These are phyloP conservation scores for Drosophila emarginata DNA, from an alignment of 2,888 invertebrate species.

Conservation along the genomic window DNA sequence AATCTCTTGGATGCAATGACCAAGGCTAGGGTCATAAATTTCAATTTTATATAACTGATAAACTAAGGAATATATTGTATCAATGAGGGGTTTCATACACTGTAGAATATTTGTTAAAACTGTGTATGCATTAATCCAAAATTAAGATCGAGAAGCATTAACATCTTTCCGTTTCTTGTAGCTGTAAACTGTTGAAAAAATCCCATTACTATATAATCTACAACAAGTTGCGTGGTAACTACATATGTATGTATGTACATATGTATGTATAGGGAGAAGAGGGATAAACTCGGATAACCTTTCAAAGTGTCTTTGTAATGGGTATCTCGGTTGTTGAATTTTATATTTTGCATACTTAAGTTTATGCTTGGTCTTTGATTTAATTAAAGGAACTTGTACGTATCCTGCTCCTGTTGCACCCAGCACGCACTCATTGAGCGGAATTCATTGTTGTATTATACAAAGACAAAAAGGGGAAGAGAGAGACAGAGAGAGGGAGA, in stretches of 20 bases:
- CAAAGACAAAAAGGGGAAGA: conserved; percentile 17
- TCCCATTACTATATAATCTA: too few relatives aligned
- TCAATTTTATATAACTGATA: conserved; percentile 26
- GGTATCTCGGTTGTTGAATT: neutral
- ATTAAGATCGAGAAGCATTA: too few relatives aligned
- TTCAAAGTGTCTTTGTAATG: neutral
- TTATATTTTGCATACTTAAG: neutral
- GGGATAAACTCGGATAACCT: too few relatives aligned
- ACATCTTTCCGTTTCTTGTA: too few relatives aligned
- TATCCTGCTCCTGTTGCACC: neutral
- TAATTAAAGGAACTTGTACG: neutral
- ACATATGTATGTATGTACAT: too few relatives aligned
- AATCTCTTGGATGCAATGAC: conserved; percentile 3
- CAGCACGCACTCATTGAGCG: neutral
- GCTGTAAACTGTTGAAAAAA: too few relatives aligned
- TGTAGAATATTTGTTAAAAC: neutral
- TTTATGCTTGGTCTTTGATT: neutral
- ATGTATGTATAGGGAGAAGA: too few relatives aligned
- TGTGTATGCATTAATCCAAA: too few relatives aligned
- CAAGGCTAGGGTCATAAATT: conserved; percentile 8
- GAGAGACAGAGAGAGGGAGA: conserved; percentile 25
- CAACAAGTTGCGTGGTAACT: too few relatives aligned
- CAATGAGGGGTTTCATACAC: neutral
- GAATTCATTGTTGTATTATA: neutral
- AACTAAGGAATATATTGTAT: conserved; percentile 7